Conservation (phyloP, 2,888 invertebrate genomes). For the Fragum whitleyi region DNA sequence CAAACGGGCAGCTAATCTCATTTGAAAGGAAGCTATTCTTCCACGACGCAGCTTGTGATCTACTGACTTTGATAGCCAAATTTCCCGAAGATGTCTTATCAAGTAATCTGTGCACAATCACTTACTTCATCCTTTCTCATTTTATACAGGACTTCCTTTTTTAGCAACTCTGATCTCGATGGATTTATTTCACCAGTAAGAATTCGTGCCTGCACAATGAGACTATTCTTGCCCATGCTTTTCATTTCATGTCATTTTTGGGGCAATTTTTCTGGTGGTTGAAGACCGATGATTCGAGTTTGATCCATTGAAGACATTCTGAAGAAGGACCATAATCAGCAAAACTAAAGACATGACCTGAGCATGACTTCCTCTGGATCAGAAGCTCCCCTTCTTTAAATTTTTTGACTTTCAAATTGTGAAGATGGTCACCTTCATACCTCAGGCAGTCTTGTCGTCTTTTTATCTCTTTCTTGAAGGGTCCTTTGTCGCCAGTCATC, state of each 20-base stretch:
- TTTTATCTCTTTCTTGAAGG: constrained; percentile 11
- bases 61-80: constrained; percentile 3
- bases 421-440: constrained; percentile 40
- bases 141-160: not conserved
- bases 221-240: not conserved
- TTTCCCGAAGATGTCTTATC: constrained; percentile 3
- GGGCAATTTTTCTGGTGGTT: constrained; percentile 26
- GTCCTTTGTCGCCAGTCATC: not conserved
- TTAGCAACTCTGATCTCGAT: not conserved
- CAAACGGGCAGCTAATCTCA: constrained; percentile 11
- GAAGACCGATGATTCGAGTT: constrained; percentile 5
- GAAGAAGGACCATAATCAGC: constrained; percentile 42
- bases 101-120: not conserved
- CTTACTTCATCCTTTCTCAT: constrained; percentile 19
- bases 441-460: constrained; percentile 24
- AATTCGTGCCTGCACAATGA: not conserved
- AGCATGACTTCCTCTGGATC: constrained; percentile 3
- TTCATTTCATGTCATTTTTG: not conserved
- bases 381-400: constrained; percentile 33
- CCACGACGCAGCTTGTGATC: not conserved
- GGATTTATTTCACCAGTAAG: constrained; percentile 2
- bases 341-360: not conserved
- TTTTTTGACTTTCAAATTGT: constrained; percentile 29
- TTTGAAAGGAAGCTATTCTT: constrained; percentile 8
- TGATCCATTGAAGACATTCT: constrained; percentile 38